These are phyloP conservation scores for Furcula furcula DNA, from an alignment of 2,888 invertebrate genomes.

Conservation along the genomic window DNA sequence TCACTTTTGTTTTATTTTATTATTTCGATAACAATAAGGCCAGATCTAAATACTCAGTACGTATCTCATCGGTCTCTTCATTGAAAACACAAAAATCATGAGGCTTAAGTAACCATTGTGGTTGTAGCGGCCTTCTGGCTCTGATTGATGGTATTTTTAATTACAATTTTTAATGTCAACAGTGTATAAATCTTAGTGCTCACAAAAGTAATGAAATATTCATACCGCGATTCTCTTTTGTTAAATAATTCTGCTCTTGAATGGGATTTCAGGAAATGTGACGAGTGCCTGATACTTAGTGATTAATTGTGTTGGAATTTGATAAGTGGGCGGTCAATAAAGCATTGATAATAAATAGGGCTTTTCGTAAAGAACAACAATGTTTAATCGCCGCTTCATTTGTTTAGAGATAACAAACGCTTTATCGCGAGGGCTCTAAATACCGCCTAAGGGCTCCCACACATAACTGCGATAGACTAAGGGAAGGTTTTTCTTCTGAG, in stretches of 20 bases:
- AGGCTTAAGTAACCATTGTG: conserved; percentile 51
- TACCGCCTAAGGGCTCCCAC: too few relatives aligned
- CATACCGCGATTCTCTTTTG: conserved; percentile 20
- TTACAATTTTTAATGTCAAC: conserved; percentile 66
- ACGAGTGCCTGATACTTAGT: conserved; percentile 2
- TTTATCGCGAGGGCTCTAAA: too few relatives aligned
- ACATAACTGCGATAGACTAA: too few relatives aligned
- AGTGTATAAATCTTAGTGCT: conserved; percentile 57
- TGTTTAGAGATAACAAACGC: too few relatives aligned
- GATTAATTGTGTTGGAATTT: background rate
- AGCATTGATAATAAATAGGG: too few relatives aligned
- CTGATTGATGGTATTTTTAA: conserved; percentile 69
- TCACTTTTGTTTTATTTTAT: too few relatives aligned
- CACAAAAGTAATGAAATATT: conserved; percentile 44
- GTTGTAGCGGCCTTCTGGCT: conserved; percentile 24
- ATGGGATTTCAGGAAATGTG: conserved; percentile 13
- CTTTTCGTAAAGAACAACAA: too few relatives aligned
- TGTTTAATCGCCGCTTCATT: too few relatives aligned
- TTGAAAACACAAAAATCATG: conserved; percentile 32
- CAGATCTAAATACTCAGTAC: background rate
- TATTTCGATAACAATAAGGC: too few relatives aligned
- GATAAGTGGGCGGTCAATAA: background rate
- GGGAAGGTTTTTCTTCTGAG: too few relatives aligned
- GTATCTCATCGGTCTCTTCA: conserved; percentile 3
- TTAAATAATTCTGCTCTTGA: conserved; percentile 9